Base-by-base conservation (phyloP, 2,888 invertebrate species). In the Nemotelus nigrinus region DNA sequence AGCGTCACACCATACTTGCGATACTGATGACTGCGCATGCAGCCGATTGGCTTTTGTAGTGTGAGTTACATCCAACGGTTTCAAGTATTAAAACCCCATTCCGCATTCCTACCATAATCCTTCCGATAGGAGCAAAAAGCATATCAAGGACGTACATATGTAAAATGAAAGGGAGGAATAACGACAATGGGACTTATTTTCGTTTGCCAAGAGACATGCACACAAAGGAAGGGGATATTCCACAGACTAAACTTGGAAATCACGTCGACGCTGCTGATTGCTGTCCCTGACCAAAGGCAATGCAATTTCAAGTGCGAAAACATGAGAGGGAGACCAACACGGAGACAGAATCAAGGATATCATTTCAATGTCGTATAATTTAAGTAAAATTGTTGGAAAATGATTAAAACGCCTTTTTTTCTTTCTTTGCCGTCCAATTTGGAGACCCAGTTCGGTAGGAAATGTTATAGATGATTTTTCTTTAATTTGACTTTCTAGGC, bases 251-350 rank as follows among this genome's bases (percentile, higher is more conserved):
- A 25, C 25, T 25, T 25, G 25, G 25, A 25, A 25, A 25, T 25
- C 25, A 25, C 25, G 64, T 10, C 64, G 3, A 44, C 64, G 64
- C 45, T 45, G 43, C 45, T 44, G 64, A 43, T 44, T 25, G 53
- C 10, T 70, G 74, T 60, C 74, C 74, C 74, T 74, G 74, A 74
- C 74, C 74, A 60, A 74, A 74, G 74, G 60, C 74, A 74, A 58
- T 74, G 47, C 60, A 50, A 74, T 74, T 74, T 74, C 50, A 25
- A 25, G 67, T 68, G 44, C 3, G 60, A 60, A 60, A 41, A 7
- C 7, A 43, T 3, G 3, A 41, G 41, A 25, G 6, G 25, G 50
- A 2, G 2, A 65, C 44, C 8, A 45, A 65, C 47, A 45, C 8
- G 44, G 25, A 45, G 65, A 65, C 45, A 65, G 45, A 65, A 41